These are phyloP conservation scores for Diabrotica virgifera DNA, from an alignment of 1,140 invertebrate species.

Conservation along the genomic window DNA sequence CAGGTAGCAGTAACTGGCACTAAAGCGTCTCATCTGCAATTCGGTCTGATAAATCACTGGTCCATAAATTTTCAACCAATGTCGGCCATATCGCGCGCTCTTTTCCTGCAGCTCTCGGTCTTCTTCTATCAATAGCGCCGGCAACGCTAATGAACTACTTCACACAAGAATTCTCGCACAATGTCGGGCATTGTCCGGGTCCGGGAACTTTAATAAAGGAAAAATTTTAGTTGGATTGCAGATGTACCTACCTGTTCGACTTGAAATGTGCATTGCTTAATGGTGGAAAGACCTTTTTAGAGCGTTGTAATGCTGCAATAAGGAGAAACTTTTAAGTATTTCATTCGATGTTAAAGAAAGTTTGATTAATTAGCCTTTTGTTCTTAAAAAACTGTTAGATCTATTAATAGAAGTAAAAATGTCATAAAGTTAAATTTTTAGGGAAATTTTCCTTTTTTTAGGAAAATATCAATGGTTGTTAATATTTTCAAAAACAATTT, in stretches of 20 bases:
- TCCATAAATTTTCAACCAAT: conserved; percentile 35
- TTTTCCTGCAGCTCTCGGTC: not conserved
- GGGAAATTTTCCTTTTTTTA: no score
- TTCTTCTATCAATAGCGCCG: conserved; percentile 21
- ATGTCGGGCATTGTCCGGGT: conserved; percentile 8
- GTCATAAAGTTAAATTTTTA: no score
- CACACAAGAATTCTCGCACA: conserved; percentile 27
- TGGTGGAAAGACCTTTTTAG: no score
- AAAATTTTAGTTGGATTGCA: conserved; percentile 6
- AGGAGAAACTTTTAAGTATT: no score
- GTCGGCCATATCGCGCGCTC: conserved; percentile 4
- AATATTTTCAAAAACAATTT: no score
- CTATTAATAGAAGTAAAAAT: no score
- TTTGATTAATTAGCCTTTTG: no score
- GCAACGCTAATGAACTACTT: conserved; percentile 38
- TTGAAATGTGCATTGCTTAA: not conserved
- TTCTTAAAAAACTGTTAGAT: no score
- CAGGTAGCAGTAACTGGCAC: conserved; percentile 43
- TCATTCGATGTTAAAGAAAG: no score
- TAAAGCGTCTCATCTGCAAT: conserved; percentile 46
- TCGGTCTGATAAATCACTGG: conserved; percentile 41
- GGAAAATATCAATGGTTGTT: no score
- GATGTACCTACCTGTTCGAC: not conserved
- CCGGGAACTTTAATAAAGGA: conserved; percentile 12
- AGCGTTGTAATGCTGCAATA: no score